phyloP scores from a whole-genome alignment of 2,797 vertebrate genomes.

The Meriones psammophilus region DNA sequence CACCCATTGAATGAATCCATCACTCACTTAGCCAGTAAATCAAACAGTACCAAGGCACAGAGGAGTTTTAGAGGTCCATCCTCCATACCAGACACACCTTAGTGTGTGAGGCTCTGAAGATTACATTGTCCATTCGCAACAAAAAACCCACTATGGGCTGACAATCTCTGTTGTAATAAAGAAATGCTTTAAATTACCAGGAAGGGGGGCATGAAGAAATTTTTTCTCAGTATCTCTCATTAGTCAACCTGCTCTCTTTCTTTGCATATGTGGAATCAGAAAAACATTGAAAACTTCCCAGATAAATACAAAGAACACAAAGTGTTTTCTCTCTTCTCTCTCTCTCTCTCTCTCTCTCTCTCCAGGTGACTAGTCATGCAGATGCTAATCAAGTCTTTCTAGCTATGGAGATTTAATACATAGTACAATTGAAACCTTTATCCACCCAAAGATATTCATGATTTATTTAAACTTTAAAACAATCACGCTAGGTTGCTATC shows the following conservation, averaged over 20 bases:
- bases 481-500: background rate
- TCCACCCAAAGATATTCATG: background rate
- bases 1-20: background rate
- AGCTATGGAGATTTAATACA: constrained; percentile 28
- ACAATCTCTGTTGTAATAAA: background rate
- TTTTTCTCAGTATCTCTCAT: constrained; percentile 10
- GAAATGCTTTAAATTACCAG: background rate
- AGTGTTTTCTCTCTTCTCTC: background rate
- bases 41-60: constrained; percentile 16
- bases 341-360: too few relatives aligned
- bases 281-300: constrained; percentile 32
- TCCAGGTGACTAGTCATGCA: background rate
- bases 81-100: background rate
- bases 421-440: background rate
- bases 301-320: background rate
- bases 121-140: background rate
- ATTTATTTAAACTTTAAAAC: constrained; percentile 42
- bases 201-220: background rate
- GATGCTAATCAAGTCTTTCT: constrained; percentile 10
- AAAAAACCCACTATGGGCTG: background rate
- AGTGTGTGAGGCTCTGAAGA: background rate
- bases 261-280: constrained; percentile 6
- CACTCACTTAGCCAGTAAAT: background rate
- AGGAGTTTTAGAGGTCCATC: background rate
- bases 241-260: background rate